Conservation (phyloP, 2,797 vertebrate species). For the Bradypus variegatus region DNA sequence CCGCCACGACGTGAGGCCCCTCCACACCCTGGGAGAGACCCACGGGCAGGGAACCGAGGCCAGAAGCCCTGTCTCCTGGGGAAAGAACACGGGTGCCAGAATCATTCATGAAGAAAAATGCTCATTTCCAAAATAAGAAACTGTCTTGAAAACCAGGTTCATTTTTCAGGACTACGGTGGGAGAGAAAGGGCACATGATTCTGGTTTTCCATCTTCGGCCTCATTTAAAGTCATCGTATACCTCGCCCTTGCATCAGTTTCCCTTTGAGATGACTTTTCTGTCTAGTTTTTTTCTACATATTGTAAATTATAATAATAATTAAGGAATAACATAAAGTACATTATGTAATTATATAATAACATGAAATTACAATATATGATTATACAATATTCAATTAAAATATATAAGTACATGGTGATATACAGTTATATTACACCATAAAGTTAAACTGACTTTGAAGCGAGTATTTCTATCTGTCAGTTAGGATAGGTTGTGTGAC, state of each 20-base stretch:
- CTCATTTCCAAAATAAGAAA: background rate
- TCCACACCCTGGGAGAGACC: too few relatives aligned
- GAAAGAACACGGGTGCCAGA: background rate
- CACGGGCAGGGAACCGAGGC: background rate
- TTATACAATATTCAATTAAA: background rate
- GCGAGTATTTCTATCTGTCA: background rate
- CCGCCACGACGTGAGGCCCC: rapidly evolving
- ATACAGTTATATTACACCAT: background rate
- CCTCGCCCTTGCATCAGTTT: background rate
- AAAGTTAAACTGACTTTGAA: background rate
- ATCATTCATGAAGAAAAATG: background rate
- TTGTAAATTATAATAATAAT: background rate
- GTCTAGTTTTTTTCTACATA: background rate
- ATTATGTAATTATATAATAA: background rate
- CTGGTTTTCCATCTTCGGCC: background rate
- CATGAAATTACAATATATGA: background rate
- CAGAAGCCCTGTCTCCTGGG: background rate
- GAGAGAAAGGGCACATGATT: background rate
- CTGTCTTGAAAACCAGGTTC: background rate
- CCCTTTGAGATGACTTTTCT: background rate
- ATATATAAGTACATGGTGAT: too few relatives aligned
- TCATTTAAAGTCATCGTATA: background rate
- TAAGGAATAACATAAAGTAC: background rate
- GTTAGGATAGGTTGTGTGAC: too few relatives aligned
- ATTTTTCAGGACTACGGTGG: background rate